phyloP scores from a whole-genome alignment of 1,140 invertebrate genomes.

The Eubasilissa regina region DNA sequence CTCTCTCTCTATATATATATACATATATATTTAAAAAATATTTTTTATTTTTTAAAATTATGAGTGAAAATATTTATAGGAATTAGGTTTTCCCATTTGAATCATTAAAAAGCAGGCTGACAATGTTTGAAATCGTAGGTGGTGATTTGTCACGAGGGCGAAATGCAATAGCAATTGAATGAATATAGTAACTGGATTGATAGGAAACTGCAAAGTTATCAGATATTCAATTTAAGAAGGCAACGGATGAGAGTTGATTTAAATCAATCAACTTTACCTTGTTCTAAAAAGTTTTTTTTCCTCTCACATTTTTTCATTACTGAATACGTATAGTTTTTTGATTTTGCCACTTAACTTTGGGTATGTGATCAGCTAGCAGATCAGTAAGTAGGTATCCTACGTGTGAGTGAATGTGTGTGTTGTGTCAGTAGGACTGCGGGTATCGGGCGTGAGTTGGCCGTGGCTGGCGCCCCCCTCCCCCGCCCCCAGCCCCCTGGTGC shows the following conservation, averaged over 20 bases:
- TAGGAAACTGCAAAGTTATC: conserved; percentile 7
- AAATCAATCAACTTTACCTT: too few relatives aligned
- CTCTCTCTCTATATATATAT: too few relatives aligned
- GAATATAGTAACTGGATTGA: conserved; percentile 14
- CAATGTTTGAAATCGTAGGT: conserved; percentile 14
- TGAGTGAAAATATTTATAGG: background rate
- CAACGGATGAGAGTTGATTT: too few relatives aligned
- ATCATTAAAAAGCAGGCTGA: conserved; percentile 12
- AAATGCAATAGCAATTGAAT: conserved; percentile 17
- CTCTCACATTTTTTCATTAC: conserved; percentile 40
- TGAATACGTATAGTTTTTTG: background rate
- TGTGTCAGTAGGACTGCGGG: conserved; percentile 74
- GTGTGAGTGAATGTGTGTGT: conserved; percentile 63
- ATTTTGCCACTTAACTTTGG: background rate
- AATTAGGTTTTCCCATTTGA: conserved; percentile 21
- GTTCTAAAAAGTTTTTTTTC: background rate
- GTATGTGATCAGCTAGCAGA: background rate
- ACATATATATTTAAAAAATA: too few relatives aligned
- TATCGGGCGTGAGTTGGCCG: conserved; percentile 74
- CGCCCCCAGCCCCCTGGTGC: conserved; percentile 69
- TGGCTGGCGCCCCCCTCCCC: conserved; percentile 72
- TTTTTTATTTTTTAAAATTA: too few relatives aligned
- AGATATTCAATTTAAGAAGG: background rate
- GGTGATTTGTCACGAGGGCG: conserved; percentile 3
- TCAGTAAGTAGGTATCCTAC: conserved; percentile 2